These are phyloP conservation scores for Dicyrtomina minuta DNA, from an alignment of 2,888 invertebrate genomes.

Conservation along the genomic window DNA sequence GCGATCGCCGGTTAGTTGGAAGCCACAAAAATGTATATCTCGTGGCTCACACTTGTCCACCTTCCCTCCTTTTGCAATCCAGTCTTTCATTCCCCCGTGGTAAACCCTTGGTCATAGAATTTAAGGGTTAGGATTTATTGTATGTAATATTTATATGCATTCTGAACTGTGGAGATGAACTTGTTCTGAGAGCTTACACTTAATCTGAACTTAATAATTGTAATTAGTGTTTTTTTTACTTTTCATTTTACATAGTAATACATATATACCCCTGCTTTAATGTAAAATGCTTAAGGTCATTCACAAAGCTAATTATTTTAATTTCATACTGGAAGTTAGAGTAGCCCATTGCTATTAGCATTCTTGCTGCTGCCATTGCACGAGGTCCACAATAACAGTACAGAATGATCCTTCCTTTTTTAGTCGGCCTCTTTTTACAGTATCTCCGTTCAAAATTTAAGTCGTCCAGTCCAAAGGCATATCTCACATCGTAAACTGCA, in stretches of 20 bases:
- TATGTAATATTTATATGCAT: no score
- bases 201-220: no score
- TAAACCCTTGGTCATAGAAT: conserved; percentile 35
- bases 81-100: conserved; percentile 40
- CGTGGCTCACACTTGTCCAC: conserved; percentile 17
- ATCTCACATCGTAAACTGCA: conserved; percentile 54
- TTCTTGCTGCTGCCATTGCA: conserved; percentile 40
- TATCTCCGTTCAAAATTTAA: conserved; percentile 42
- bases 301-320: neutral
- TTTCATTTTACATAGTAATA: no score
- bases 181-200: no score
- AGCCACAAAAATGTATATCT: conserved; percentile 19
- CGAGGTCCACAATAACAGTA: conserved; percentile 43
- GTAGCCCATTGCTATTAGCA: conserved; percentile 38
- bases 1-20: neutral
- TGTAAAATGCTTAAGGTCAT: conserved; percentile 7
- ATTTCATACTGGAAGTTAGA: conserved; percentile 42
- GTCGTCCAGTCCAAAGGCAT: conserved; percentile 42
- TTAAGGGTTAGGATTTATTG: no score
- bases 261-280: no score
- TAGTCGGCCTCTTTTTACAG: conserved; percentile 46
- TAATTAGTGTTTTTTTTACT: no score
- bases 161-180: no score
- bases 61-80: conserved; percentile 40
- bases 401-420: conserved; percentile 33